phyloP scores from a whole-genome alignment of 2,888 invertebrate genomes.

The Sminthurides aquaticus region DNA sequence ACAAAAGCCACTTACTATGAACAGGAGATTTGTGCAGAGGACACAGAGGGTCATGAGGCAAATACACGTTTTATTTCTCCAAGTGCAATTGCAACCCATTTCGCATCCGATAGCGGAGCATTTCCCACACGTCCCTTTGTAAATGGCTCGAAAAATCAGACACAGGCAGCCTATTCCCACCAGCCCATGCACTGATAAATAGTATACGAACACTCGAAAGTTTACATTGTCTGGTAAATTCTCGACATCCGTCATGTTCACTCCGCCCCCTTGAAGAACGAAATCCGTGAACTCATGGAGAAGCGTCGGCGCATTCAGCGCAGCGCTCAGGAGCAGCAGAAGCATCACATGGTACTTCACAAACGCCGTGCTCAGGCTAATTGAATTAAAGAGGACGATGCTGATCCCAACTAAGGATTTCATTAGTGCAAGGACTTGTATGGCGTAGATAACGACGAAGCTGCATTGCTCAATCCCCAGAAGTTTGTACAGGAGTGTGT shows the following conservation, averaged over 20 bases:
- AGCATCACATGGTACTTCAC: conserved; percentile 13
- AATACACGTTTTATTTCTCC: conserved; percentile 17
- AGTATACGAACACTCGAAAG: conserved; percentile 9
- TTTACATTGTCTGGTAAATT: not conserved
- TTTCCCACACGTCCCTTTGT: conserved; percentile 2
- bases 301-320: conserved; percentile 5
- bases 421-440: conserved; percentile 12
- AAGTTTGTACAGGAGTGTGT: conserved; percentile 18
- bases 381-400: conserved; percentile 11
- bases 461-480: conserved; percentile 9
- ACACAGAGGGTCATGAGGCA: conserved; percentile 15
- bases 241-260: not conserved
- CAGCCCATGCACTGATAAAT: conserved; percentile 6
- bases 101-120: conserved; percentile 13
- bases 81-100: conserved; percentile 9
- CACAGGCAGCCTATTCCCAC: not conserved
- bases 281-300: conserved; percentile 8
- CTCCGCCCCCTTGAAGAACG: not conserved
- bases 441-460: conserved; percentile 8
- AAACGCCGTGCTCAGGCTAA: conserved; percentile 15
- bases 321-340: conserved; percentile 4
- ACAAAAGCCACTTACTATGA: conserved; percentile 16
- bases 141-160: conserved; percentile 6
- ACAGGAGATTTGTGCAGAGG: conserved; percentile 12
- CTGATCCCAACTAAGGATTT: conserved; percentile 18